Evolutionary conservation across 2,797 vertebrate genomes (phyloP), one percentile per base, ranked within the genome.

Genomic region (Brachymystax lenok): DNA sequence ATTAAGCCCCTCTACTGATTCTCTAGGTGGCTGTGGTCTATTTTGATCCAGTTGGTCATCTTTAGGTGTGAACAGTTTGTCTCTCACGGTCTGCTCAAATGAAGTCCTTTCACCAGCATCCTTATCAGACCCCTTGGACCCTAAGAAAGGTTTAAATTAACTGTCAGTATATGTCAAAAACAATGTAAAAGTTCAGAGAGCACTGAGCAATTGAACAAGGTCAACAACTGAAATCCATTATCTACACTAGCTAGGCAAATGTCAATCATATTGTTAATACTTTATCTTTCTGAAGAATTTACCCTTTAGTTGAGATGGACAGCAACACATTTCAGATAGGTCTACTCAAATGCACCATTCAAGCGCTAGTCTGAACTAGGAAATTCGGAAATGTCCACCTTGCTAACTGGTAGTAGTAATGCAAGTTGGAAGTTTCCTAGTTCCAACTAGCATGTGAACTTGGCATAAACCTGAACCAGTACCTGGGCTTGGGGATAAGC

Each of bases 71-170:
- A 87, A 73, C 0, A 35, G 16, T 73, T 76, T 83, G 68, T 88
- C 87, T 75, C 67, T 77, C 73, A 40, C 0, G 4, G 73, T 77
- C 46, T 82, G 82, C 66, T 88, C 84, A 1, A 73, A 66, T 4
- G 84, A 73, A 28, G 80, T 28, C 0, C 74, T 83, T 69, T 84
- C 81, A 33, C 87, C 81, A 6, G 80, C 61, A 10, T 87, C 86
- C 40, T 81, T 54, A 16, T 68, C 66, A 17, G 66, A 68, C 30
- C 3, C 28, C 27, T 79, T 19, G 1, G 83, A 79, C 7, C 85
- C 91, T 91, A 84, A 74, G 87, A 88, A 56, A 86, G 14, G 14
- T 33, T 30, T 16, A 28, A 28, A 67, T 67, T 19, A 59, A 19
- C n/a, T 21, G 14, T 68, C 27, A 68, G 28, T 6, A 33, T 19